Evolutionary conservation across 2,113 vertebrate genomes (phyloP).

Genomic region (Sterrhoptilus dennistouni): DNA sequence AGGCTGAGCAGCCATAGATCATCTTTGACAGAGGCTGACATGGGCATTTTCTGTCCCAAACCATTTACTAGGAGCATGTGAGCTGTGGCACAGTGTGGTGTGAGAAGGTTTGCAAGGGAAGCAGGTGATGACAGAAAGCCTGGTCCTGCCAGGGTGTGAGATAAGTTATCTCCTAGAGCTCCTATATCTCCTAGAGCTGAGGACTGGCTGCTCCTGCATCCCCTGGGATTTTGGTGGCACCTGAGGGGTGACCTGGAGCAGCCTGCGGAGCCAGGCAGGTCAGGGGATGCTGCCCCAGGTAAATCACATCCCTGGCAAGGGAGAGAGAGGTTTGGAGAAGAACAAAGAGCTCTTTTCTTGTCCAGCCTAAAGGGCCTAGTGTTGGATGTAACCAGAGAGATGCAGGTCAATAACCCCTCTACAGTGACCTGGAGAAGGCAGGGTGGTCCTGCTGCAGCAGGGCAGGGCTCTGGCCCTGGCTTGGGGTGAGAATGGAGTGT

Average conservation of each 20-base stretch:
- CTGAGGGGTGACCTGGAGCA: not conserved
- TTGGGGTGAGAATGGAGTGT: rapidly evolving
- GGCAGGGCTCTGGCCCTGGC: not conserved
- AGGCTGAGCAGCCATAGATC: not conserved
- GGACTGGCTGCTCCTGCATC: not conserved
- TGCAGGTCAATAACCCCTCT: not conserved
- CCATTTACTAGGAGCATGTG: rapidly evolving
- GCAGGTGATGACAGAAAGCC: not conserved
- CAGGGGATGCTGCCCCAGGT: not conserved
- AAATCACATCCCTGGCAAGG: not conserved
- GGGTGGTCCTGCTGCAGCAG: not conserved
- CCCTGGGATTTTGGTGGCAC: not conserved
- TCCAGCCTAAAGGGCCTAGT: not conserved
- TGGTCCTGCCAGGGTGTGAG: not conserved
- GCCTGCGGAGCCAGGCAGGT: not conserved
- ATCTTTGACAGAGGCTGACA: not conserved
- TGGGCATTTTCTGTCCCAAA: not conserved
- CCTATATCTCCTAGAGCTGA: not conserved
- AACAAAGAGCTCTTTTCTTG: conserved; percentile 18
- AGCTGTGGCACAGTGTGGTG: not conserved
- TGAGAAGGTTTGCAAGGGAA: not conserved
- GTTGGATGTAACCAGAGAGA: rapidly evolving
- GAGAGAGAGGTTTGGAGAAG: not conserved
- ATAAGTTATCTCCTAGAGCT: too few species aligned
- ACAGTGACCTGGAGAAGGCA: rapidly evolving